These are phyloP conservation scores for Empidonax traillii DNA, from an alignment of 2,113 vertebrate genomes.

Conservation along the genomic window DNA sequence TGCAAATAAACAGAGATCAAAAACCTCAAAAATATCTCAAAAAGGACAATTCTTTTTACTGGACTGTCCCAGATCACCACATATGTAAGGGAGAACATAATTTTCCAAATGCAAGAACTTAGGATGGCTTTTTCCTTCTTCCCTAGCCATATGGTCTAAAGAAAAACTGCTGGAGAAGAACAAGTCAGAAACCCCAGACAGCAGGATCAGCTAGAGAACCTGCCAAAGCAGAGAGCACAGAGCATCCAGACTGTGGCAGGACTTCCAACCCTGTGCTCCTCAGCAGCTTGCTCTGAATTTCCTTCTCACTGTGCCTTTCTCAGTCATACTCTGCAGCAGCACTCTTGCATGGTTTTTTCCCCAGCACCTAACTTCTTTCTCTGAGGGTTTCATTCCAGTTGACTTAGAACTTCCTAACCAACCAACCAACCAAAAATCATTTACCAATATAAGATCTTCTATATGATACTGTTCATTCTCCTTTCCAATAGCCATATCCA, in stretches of 20 bases:
- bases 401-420: not conserved
- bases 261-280: not conserved
- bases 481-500: not conserved
- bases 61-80: not conserved
- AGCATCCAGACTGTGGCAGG: not conserved
- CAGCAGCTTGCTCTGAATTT: not conserved
- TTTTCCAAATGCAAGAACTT: not conserved
- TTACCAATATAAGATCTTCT: not conserved
- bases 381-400: not conserved
- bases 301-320: not conserved
- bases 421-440: not conserved
- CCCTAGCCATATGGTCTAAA: not conserved
- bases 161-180: not conserved
- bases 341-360: not conserved
- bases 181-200: not conserved
- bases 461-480: not conserved
- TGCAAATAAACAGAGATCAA: not conserved
- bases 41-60: not conserved
- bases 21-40: not conserved
- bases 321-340: rapidly evolving
- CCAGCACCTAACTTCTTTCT: not conserved
- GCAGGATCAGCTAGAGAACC: not conserved
- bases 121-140: not conserved
- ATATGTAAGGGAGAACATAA: not conserved
- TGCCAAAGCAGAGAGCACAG: not conserved